Evolutionary conservation across 2,888 invertebrate species (phyloP).

Genomic region (Morpho helenor): DNA sequence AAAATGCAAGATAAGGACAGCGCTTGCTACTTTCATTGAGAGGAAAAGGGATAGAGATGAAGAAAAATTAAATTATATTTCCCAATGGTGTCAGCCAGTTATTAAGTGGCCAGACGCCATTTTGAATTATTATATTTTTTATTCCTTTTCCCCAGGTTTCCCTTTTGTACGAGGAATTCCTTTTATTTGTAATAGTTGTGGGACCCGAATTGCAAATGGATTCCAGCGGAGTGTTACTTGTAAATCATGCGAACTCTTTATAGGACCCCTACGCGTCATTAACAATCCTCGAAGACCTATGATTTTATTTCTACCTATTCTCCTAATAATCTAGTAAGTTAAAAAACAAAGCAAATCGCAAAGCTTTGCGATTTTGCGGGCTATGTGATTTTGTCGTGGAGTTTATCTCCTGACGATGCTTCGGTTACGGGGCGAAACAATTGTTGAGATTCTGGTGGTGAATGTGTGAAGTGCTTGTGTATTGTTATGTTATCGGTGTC

Average conservation of each 20-base stretch:
- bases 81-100: constrained; percentile 80
- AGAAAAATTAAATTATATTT: constrained; percentile 80
- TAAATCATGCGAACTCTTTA: constrained; percentile 47
- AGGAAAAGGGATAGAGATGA: constrained; percentile 45
- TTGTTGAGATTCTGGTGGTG: no score
- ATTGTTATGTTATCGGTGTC: no score
- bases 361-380: no score
- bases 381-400: no score
- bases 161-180: constrained; percentile 67
- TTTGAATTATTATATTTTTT: constrained; percentile 77
- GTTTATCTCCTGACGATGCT: no score
- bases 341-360: no score
- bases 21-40: constrained; percentile 33
- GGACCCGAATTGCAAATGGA: constrained; percentile 60
- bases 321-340: not conserved
- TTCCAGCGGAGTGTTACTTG: constrained; percentile 44
- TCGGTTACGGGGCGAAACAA: no score
- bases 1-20: constrained; percentile 54
- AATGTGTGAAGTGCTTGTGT: no score
- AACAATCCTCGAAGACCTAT: constrained; percentile 3
- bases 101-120: constrained; percentile 80
- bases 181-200: constrained; percentile 72
- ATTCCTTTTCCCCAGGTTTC: constrained; percentile 67
- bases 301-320: not conserved
- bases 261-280: constrained; percentile 8